Conservation (phyloP, 2,888 invertebrate genomes). For the Dendrolimus pini region DNA sequence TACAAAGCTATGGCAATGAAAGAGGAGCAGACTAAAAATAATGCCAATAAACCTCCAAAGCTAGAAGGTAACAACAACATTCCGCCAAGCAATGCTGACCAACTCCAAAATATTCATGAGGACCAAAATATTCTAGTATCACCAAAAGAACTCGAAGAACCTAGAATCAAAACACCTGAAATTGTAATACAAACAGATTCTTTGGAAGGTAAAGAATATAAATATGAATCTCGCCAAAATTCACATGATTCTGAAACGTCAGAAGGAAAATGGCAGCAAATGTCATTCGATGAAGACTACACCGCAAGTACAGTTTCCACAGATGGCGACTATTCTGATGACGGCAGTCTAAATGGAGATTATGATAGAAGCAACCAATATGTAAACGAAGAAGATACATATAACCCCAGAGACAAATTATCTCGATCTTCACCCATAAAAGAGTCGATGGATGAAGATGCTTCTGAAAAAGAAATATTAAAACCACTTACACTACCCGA, state of each 20-base stretch:
- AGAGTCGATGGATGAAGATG: slow-evolving; percentile 48
- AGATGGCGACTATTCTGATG: slow-evolving; percentile 60
- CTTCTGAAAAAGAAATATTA: slow-evolving; percentile 75
- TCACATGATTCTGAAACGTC: slow-evolving; percentile 45
- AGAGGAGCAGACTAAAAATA: slow-evolving; percentile 76
- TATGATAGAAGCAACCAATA: slow-evolving; percentile 40
- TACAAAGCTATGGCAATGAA: slow-evolving; percentile 86
- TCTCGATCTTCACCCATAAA: slow-evolving; percentile 35
- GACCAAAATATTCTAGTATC: slow-evolving; percentile 18
- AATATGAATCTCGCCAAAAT: slow-evolving; percentile 33
- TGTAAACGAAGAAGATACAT: slow-evolving; percentile 79
- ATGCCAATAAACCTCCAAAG: slow-evolving; percentile 29
- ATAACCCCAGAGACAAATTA: slow-evolving; percentile 79
- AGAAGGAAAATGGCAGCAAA: slow-evolving; percentile 64
- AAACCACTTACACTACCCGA: slow-evolving; percentile 80
- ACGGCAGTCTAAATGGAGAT: slow-evolving; percentile 55
- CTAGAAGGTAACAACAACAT: slow-evolving; percentile 43
- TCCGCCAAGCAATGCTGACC: slow-evolving; percentile 40
- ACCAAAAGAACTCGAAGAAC: slow-evolving; percentile 13
- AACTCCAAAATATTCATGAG: slow-evolving; percentile 18
- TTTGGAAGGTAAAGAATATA: slow-evolving; percentile 41
- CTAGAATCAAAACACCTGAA: slow-evolving; percentile 32
- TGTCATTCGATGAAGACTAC: slow-evolving; percentile 77
- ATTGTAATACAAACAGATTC: slow-evolving; percentile 53
- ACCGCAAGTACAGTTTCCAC: slow-evolving; percentile 79